These are phyloP conservation scores for Rotaria socialis DNA, from an alignment of 2,888 invertebrate species.

Conservation along the genomic window DNA sequence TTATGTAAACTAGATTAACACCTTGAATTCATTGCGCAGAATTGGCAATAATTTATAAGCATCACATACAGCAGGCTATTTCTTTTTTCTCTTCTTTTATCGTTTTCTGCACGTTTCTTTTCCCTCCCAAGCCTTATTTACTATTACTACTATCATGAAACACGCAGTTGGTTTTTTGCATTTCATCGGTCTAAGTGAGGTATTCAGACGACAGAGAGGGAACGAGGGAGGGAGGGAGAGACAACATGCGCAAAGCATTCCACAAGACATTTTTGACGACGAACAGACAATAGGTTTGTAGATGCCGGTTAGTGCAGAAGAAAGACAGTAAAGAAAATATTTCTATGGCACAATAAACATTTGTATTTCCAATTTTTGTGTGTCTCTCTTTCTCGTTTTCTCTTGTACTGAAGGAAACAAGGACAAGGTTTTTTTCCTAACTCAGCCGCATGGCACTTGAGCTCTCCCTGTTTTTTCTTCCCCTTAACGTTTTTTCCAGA, in stretches of 20 bases:
- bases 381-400: neutral
- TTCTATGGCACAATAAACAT: neutral
- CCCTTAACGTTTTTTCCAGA: neutral
- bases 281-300: conserved; percentile 16
- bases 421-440: neutral
- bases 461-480: neutral
- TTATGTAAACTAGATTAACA: conserved; percentile 2
- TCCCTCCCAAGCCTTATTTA: neutral
- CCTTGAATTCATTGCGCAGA: neutral
- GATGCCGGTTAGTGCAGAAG: neutral
- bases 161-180: neutral
- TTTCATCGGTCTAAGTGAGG: neutral
- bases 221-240: too few relatives aligned
- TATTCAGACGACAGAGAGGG: neutral
- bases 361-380: neutral
- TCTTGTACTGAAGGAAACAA: neutral
- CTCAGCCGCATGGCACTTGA: neutral
- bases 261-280: neutral
- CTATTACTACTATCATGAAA: neutral
- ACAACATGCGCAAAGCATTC: neutral
- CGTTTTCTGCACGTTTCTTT: neutral
- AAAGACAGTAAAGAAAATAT: neutral
- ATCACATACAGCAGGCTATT: neutral
- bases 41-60: neutral
- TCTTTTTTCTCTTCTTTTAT: neutral